Conservation (phyloP, 2,113 vertebrate species). For the Gallinago media region DNA sequence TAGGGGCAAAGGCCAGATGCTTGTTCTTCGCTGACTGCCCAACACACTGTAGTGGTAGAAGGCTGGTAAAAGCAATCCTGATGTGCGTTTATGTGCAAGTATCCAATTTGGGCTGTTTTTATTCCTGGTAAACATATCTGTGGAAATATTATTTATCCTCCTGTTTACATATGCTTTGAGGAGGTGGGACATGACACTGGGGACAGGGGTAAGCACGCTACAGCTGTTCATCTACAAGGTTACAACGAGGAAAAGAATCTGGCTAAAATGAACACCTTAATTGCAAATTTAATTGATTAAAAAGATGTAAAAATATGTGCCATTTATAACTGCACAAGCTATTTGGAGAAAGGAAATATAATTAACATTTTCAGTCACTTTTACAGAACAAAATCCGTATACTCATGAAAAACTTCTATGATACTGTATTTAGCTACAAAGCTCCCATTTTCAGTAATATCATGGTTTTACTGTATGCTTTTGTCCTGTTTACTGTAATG, state of each 20-base stretch:
- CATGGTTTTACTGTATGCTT: background rate
- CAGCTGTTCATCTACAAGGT: background rate
- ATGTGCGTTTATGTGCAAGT: background rate
- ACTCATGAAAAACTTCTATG: background rate
- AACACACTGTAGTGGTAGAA: background rate
- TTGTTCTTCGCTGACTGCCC: background rate
- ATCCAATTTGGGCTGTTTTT: background rate
- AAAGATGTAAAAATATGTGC: background rate
- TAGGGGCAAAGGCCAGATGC: background rate
- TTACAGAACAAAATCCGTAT: background rate
- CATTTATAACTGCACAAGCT: background rate
- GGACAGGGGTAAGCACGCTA: fast-evolving
- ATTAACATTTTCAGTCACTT: background rate
- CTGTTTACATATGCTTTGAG: background rate
- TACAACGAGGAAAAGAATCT: background rate
- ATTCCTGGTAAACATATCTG: background rate
- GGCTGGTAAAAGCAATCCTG: background rate
- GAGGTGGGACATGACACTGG: background rate
- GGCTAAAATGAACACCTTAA: background rate
- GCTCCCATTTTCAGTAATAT: background rate
- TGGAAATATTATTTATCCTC: background rate
- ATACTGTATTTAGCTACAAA: background rate
- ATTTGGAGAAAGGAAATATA: background rate
- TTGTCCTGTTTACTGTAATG: background rate
- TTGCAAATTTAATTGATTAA: background rate